phyloP scores from a whole-genome alignment of 1,140 invertebrate species.

The Achatina immaculata region DNA sequence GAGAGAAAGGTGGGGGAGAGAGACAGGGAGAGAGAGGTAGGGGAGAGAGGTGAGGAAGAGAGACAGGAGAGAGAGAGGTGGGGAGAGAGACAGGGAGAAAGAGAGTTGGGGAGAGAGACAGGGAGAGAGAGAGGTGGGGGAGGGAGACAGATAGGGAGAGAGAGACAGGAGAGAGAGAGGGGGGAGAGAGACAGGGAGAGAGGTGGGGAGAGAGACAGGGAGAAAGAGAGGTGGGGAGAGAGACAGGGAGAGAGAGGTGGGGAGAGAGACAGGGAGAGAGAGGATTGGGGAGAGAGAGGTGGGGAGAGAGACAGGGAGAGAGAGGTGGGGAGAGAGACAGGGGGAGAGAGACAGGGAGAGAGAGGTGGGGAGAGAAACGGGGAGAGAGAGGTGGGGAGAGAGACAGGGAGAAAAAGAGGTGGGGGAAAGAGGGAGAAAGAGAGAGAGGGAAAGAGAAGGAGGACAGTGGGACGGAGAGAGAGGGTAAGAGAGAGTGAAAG shows the following conservation, averaged over 20 bases:
- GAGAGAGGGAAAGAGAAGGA: conserved; percentile 32
- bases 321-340: conserved; percentile 9
- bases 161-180: conserved; percentile 26
- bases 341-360: conserved; percentile 1
- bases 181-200: conserved; percentile 15
- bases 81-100: conserved; percentile 21
- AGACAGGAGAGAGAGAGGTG: too few relatives aligned
- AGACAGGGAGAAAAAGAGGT: conserved; percentile 33
- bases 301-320: conserved; percentile 26
- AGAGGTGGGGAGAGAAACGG: conserved; percentile 23
- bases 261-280: conserved; percentile 35
- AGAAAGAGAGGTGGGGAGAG: conserved; percentile 26
- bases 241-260: background rate
- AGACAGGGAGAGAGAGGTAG: too few relatives aligned
- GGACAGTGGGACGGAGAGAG: background rate
- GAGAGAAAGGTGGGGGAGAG: too few relatives aligned
- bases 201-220: conserved; percentile 4
- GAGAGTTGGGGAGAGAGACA: conserved; percentile 13
- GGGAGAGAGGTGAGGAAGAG: too few relatives aligned
- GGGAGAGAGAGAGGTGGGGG: conserved; percentile 11
- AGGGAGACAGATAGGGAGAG: conserved; percentile 31
- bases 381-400: conserved; percentile 10
- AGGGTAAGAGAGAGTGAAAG: conserved; percentile 17
- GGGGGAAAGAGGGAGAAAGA: conserved; percentile 1
- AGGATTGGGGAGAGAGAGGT: conserved; percentile 12